Conservation (phyloP, 2,113 vertebrate species). For the Cryptotis parvus region DNA sequence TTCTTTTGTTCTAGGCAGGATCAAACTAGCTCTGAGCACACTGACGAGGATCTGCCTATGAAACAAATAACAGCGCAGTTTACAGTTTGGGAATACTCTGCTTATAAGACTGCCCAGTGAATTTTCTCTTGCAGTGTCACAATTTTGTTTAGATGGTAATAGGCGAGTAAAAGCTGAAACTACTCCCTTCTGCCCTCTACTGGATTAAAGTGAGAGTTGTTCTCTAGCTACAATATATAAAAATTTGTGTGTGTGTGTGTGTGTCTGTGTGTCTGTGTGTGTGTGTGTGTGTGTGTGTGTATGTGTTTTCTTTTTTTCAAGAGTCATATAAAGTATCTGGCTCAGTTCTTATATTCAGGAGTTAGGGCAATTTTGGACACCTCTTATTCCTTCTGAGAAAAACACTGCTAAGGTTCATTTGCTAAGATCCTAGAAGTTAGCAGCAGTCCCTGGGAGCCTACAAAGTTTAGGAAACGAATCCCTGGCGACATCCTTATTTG, state of each 20-base stretch:
- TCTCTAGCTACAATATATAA: neutral
- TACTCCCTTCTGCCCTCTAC: constrained; percentile 70
- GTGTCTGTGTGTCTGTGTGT: too few relatives aligned
- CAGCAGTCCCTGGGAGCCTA: neutral
- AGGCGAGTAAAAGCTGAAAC: constrained; percentile 35
- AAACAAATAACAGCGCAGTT: neutral
- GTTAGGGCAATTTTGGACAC: neutral
- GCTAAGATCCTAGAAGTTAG: neutral
- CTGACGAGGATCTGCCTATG: neutral
- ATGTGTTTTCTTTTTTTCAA: too few relatives aligned
- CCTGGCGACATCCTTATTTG: neutral
- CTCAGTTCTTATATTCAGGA: neutral
- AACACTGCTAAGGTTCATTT: neutral
- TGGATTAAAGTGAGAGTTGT: constrained; percentile 7
- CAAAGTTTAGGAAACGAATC: neutral
- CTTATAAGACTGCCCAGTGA: neutral
- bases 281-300: too few relatives aligned
- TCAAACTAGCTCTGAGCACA: neutral
- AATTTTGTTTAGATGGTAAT: neutral
- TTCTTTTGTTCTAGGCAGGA: neutral
- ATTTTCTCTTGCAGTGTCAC: constrained; percentile 2
- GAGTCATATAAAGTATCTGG: neutral
- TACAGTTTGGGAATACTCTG: neutral
- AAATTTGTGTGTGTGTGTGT: too few relatives aligned
- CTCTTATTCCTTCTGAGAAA: neutral